Base-by-base conservation (phyloP, 2,888 invertebrate genomes). In the Agapostemon virescens region DNA sequence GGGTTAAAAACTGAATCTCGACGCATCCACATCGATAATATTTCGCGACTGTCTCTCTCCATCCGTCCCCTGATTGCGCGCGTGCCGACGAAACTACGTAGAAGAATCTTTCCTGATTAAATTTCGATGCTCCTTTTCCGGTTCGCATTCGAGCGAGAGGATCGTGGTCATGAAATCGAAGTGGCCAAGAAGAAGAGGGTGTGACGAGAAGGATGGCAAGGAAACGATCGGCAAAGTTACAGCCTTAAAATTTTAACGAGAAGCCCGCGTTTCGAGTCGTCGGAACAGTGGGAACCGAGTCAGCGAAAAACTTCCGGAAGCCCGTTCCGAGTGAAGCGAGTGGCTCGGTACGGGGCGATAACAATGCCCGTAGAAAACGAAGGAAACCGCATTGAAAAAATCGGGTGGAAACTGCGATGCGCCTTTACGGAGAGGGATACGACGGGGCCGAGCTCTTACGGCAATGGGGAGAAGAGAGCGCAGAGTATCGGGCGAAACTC, bases 191-290 rank as follows among this genome's bases (percentile, higher is more conserved):
- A 20, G 23, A 15, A 26, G 55, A 20, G 13, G 36, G 63, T 13
- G 63, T 36, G 36, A 13, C 3, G 20, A 5, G 63, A 20, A n/a
- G 63, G 36, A 30, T 30, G n/a, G 36, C n/a, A 36, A 40, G 33
- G 23, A 69, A 58, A 49, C 49, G 63, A 33, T 45, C 64, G 23
- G 23, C 0, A 72, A 77, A 77, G 70, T 77, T 71, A 64, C 69
- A 26, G 69, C 38, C 78, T 80, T 80, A 72, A 80, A 80, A 80
- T 80, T 80, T 80, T 78, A 80, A 78, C 78, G 79, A 72, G 69
- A 38, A 76, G 72, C 69, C 78, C 49, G 64, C 42, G 76, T 30
- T 58, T 5, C 76, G 40, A 77, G 33, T 66, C n/a, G 40, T 36
- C 74, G 23, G 52, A 36, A 30, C 20, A 17, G 61, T 5, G 36